These are phyloP conservation scores for Hirtodrosophila duncani DNA, from an alignment of 2,888 invertebrate species.

Conservation along the genomic window DNA sequence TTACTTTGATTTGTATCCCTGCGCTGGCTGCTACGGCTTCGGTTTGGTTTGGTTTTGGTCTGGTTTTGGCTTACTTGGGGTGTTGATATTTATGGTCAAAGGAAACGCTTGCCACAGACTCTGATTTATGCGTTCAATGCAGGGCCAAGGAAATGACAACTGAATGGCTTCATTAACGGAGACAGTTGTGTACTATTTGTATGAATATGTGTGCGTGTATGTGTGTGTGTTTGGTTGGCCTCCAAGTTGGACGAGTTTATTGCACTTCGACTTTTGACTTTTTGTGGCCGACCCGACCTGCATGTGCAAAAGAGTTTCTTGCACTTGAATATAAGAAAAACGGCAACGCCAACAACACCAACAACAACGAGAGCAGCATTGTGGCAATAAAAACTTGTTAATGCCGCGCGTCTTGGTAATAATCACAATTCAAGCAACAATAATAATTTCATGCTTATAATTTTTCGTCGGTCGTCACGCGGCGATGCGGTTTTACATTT, in stretches of 20 bases:
- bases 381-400: constrained; percentile 21
- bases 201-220: constrained; percentile 8
- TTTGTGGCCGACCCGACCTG: constrained; percentile 14
- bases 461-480: no score
- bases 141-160: constrained; percentile 59
- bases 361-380: neutral
- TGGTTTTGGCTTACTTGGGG: constrained; percentile 3
- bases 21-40: constrained; percentile 6
- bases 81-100: constrained; percentile 54
- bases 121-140: constrained; percentile 58
- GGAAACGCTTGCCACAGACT: constrained; percentile 22
- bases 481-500: no score
- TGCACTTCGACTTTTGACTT: constrained; percentile 72
- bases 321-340: constrained; percentile 33
- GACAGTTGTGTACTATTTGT: constrained; percentile 14
- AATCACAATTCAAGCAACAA: constrained; percentile 47
- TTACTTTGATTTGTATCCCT: constrained; percentile 41
- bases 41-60: neutral
- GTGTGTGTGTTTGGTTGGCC: constrained; percentile 27
- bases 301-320: constrained; percentile 45
- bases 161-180: constrained; percentile 70
- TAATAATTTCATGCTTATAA: constrained; percentile 41
- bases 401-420: constrained; percentile 24
- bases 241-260: constrained; percentile 40
- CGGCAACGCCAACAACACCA: neutral